Evolutionary conservation across 1,140 invertebrate species (phyloP).

Genomic region (Dendrolimus punctatus): DNA sequence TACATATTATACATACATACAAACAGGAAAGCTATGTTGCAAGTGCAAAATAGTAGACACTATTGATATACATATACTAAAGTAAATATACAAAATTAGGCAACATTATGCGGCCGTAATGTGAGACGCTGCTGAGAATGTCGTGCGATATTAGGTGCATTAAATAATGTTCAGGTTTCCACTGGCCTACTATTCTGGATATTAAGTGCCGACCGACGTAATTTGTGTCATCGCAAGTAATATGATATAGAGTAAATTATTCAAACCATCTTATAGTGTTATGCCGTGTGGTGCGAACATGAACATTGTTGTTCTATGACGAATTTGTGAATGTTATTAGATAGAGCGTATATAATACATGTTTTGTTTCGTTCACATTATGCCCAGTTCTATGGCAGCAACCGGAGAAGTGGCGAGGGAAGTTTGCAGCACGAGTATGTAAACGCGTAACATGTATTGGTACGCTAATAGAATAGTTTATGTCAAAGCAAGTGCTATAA

Average conservation of each 20-base stretch:
- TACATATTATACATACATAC: constrained; percentile 8
- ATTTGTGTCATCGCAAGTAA: background rate
- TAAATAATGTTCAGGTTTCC: constrained; percentile 15
- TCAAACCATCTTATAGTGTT: too few relatives aligned
- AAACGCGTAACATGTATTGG: too few relatives aligned
- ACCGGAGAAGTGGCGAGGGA: too few relatives aligned
- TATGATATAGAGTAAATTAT: background rate
- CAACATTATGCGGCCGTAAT: constrained; percentile 18
- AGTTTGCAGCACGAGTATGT: too few relatives aligned
- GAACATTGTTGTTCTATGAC: too few relatives aligned
- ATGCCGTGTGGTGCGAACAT: too few relatives aligned
- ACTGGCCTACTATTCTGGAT: constrained; percentile 1
- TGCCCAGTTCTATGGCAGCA: too few relatives aligned
- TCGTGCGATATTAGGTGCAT: constrained; percentile 15
- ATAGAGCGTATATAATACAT: too few relatives aligned
- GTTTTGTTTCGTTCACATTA: too few relatives aligned
- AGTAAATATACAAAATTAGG: constrained; percentile 14
- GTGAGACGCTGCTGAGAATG: constrained; percentile 15
- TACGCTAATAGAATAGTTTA: too few relatives aligned
- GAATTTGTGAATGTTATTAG: too few relatives aligned
- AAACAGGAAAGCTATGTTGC: constrained; percentile 5
- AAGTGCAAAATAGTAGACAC: constrained; percentile 6
- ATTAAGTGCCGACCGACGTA: background rate
- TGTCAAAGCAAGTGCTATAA: too few relatives aligned
- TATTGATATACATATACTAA: constrained; percentile 11